Conservation (phyloP, 1,140 invertebrate genomes). For the Monomorium pharaonis region DNA sequence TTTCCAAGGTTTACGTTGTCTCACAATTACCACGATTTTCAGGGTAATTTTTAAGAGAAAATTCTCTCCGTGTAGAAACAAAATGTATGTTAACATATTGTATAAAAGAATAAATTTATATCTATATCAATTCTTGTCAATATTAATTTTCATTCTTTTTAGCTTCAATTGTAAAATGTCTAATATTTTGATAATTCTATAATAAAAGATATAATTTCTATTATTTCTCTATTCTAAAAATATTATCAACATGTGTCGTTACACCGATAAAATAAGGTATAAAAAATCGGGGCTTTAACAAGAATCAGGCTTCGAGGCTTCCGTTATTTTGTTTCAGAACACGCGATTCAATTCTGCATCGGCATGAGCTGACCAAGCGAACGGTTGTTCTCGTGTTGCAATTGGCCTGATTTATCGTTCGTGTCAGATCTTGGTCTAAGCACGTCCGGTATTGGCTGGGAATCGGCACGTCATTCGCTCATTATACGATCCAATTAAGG, state of each 20-base stretch:
- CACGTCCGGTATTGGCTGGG: slow-evolving; percentile 80
- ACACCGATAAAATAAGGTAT: not conserved
- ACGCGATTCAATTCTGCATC: slow-evolving; percentile 19
- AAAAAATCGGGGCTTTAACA: not conserved
- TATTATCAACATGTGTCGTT: not conserved
- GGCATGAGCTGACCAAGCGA: slow-evolving; percentile 42
- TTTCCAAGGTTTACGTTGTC: too few relatives aligned
- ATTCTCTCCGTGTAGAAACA: too few relatives aligned
- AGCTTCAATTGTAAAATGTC: not conserved
- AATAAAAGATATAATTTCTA: not conserved
- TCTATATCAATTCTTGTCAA: not conserved
- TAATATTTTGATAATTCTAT: not conserved
- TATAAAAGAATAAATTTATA: not conserved
- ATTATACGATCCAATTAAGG: slow-evolving; percentile 83
- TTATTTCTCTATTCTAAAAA: not conserved
- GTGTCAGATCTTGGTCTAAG: slow-evolving; percentile 82
- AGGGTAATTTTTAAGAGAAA: too few relatives aligned
- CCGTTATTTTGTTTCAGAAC: slow-evolving; percentile 14
- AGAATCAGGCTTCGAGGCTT: slow-evolving; percentile 10
- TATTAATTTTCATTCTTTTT: not conserved
- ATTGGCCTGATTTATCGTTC: slow-evolving; percentile 81
- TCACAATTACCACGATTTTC: too few relatives aligned
- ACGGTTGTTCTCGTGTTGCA: not conserved
- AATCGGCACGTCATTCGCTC: slow-evolving; percentile 78
- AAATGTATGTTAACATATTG: not conserved